Percentiles rank a stretch among this genome's conserved stretches.
phyloP scores from a whole-genome alignment of 2,888 invertebrate species.

The Parthenolecanium corni region DNA sequence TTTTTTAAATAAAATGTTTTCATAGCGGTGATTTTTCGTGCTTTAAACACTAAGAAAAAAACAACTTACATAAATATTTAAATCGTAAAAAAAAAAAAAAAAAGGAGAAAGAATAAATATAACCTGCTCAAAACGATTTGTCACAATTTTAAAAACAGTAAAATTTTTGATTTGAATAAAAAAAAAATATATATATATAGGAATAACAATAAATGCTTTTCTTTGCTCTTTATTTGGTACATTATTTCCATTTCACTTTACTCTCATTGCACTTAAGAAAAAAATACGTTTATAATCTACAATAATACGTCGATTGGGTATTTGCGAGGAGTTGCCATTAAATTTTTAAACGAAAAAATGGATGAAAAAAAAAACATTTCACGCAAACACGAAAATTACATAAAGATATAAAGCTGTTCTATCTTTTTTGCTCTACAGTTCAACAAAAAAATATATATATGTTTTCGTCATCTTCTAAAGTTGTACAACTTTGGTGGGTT shows the following conservation, averaged over 20 bases:
- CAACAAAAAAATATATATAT: too few relatives aligned
- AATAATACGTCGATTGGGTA: too few relatives aligned
- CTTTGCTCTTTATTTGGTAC: too few relatives aligned
- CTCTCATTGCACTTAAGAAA: background rate
- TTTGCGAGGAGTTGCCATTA: too few relatives aligned
- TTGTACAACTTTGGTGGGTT: too few relatives aligned
- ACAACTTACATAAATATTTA: background rate
- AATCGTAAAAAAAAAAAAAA: too few relatives aligned
- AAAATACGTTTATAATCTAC: background rate
- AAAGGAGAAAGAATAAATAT: background rate
- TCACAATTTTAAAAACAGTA: background rate
- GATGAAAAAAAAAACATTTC: background rate
- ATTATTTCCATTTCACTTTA: too few relatives aligned
- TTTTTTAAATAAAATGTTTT: constrained; percentile 14
- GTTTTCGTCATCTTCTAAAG: too few relatives aligned
- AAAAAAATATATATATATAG: background rate
- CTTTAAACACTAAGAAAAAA: constrained; percentile 12
- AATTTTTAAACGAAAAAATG: too few relatives aligned
- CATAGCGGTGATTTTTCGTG: constrained; percentile 19
- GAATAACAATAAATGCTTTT: constrained; percentile 10
- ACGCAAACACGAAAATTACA: background rate
- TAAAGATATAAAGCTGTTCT: background rate
- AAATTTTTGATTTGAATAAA: background rate
- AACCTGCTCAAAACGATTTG: constrained; percentile 2
- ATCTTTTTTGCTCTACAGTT: background rate